phyloP scores from a whole-genome alignment of 2,888 invertebrate genomes.

The Neria commutata region DNA sequence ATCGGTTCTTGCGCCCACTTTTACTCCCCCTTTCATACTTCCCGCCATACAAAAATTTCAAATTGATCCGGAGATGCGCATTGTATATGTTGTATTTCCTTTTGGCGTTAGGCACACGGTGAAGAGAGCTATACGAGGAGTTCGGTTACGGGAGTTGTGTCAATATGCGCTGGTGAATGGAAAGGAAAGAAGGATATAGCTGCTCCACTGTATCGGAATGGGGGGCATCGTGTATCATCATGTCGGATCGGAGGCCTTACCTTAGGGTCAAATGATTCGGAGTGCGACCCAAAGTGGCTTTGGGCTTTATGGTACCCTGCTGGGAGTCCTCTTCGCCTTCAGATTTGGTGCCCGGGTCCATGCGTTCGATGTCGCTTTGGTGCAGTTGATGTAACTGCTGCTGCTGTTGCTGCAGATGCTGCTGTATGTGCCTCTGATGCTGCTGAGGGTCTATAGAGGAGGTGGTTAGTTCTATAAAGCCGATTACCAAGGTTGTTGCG shows the following conservation, averaged over 20 bases:
- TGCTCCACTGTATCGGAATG: neutral
- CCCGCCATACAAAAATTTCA: too few species aligned
- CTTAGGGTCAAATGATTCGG: slow-evolving; percentile 91
- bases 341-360: slow-evolving; percentile 80
- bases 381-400: slow-evolving; percentile 62
- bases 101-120: too few species aligned
- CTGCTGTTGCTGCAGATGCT: slow-evolving; percentile 50
- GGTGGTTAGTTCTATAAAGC: slow-evolving; percentile 48
- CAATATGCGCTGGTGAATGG: too few species aligned
- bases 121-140: too few species aligned
- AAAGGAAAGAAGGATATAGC: neutral
- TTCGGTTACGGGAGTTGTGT: too few species aligned
- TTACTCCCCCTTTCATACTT: too few species aligned
- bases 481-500: too few species aligned
- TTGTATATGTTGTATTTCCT: too few species aligned
- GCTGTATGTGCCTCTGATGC: slow-evolving; percentile 31
- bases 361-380: slow-evolving; percentile 64
- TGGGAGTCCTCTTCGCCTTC: slow-evolving; percentile 83
- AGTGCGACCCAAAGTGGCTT: slow-evolving; percentile 79
- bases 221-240: too few species aligned
- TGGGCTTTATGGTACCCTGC: slow-evolving; percentile 70
- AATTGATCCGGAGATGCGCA: too few species aligned
- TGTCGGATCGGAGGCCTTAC: slow-evolving; percentile 57
- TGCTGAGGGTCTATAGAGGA: slow-evolving; percentile 54
- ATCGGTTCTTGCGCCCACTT: too few species aligned